phyloP scores from a whole-genome alignment of 2,113 vertebrate species.

The Plectropomus leopardus region DNA sequence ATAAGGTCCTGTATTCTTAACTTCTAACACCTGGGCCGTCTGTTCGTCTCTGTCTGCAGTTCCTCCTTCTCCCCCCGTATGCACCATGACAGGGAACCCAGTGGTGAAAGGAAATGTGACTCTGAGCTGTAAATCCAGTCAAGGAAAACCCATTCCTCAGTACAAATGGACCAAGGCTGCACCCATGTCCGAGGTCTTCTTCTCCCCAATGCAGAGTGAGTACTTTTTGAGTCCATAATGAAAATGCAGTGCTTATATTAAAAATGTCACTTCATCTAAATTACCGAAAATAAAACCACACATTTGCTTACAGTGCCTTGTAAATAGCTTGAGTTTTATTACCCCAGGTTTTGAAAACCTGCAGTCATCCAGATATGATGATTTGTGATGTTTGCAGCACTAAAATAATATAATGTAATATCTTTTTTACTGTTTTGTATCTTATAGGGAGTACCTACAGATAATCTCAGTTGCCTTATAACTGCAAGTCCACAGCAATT shows the following conservation, averaged over 20 bases:
- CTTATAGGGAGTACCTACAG: background rate
- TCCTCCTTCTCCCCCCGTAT: slow-evolving; percentile 89
- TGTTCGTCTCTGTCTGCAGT: slow-evolving; percentile 79
- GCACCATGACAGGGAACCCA: slow-evolving; percentile 84
- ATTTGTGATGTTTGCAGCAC: background rate
- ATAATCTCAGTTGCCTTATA: background rate
- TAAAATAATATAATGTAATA: background rate
- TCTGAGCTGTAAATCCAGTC: slow-evolving; percentile 88
- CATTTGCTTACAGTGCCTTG: background rate
- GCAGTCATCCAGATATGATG: background rate
- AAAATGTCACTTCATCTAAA: background rate
- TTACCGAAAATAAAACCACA: background rate
- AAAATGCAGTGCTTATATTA: background rate
- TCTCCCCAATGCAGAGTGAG: slow-evolving; percentile 88
- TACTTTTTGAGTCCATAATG: background rate
- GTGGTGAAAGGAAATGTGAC: slow-evolving; percentile 89
- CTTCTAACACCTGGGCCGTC: background rate
- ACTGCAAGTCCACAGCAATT: background rate
- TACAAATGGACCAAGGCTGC: slow-evolving; percentile 90
- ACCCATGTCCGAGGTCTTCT: slow-evolving; percentile 86
- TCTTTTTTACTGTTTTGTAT: background rate
- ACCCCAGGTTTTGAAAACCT: background rate
- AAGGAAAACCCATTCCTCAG: slow-evolving; percentile 88
- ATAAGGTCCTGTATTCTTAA: slow-evolving; percentile 5
- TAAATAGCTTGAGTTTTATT: background rate